Conservation (phyloP, 2,113 vertebrate genomes). For the Anolis carolinensis region DNA sequence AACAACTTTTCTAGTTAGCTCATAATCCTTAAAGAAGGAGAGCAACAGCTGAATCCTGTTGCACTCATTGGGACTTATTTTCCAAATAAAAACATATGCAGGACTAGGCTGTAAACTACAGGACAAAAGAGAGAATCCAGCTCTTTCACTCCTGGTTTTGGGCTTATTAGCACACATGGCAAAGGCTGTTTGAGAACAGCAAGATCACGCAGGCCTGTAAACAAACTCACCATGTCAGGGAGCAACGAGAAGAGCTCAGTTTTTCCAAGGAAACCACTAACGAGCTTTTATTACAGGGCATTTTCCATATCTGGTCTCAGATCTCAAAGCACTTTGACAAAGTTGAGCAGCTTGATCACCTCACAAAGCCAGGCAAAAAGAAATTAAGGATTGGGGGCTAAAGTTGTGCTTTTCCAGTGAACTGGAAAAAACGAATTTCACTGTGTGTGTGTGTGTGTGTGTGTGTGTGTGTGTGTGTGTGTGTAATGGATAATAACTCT, state of each 20-base stretch:
- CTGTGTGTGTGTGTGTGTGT: too few species aligned
- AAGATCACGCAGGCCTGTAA: neutral
- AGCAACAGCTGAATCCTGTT: neutral
- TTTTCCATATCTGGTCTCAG: constrained; percentile 5
- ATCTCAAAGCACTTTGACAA: neutral
- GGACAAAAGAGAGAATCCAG: neutral
- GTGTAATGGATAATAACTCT: too few species aligned
- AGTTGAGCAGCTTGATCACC: neutral
- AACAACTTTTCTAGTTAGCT: neutral
- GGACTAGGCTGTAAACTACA: neutral
- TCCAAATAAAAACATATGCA: neutral
- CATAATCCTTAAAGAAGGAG: neutral
- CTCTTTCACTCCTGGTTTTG: constrained; percentile 34
- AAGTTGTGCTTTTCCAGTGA: neutral
- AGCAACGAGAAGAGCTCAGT: constrained; percentile 10
- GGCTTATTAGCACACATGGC: neutral
- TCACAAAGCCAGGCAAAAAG: neutral
- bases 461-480: too few species aligned
- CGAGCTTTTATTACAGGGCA: neutral
- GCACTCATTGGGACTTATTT: neutral
- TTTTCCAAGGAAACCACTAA: constrained; percentile 4
- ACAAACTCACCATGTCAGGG: neutral
- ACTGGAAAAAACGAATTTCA: too few species aligned
- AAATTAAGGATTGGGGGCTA: neutral
- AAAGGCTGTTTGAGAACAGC: constrained; percentile 1